Evolutionary conservation across 2,113 vertebrate genomes (phyloP).

Genomic region (Petrocephalus microphthalmus): DNA sequence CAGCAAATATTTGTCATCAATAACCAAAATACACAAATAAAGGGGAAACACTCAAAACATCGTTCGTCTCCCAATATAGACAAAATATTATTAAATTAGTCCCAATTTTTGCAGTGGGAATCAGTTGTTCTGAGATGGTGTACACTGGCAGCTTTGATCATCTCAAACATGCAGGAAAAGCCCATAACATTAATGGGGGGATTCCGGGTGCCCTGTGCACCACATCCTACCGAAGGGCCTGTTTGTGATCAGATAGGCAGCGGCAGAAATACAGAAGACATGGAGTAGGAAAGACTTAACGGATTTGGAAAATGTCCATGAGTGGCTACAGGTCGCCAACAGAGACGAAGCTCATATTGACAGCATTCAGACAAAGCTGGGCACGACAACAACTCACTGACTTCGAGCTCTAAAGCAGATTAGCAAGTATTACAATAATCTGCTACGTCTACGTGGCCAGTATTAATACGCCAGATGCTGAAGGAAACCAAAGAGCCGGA

Average conservation of each 20-base stretch:
- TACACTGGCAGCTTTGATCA: conserved; percentile 68
- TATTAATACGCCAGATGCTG: neutral
- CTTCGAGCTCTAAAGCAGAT: conserved; percentile 17
- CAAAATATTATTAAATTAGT: neutral
- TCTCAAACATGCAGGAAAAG: conserved; percentile 60
- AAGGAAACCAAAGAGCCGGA: neutral
- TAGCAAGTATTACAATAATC: conserved; percentile 42
- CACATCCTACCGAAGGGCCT: neutral
- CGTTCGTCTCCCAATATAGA: neutral
- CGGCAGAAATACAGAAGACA: conserved; percentile 30
- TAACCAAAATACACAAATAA: neutral
- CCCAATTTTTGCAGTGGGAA: conserved; percentile 11
- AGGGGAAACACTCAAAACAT: neutral
- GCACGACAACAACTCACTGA: neutral
- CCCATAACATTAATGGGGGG: conserved; percentile 17
- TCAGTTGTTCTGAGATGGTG: conserved; percentile 66
- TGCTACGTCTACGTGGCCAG: neutral
- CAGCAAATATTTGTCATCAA: conserved; percentile 8
- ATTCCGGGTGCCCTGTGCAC: neutral
- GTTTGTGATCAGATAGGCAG: neutral
- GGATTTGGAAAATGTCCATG: conserved; percentile 55
- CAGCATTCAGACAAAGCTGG: neutral
- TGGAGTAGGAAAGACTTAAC: conserved; percentile 49
- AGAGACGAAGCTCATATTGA: neutral
- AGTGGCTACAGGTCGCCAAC: conserved; percentile 43